These are phyloP conservation scores for Parazoanthus atlanticus DNA, from an alignment of 92 coral and sea anemone species.

Conservation along the genomic window DNA sequence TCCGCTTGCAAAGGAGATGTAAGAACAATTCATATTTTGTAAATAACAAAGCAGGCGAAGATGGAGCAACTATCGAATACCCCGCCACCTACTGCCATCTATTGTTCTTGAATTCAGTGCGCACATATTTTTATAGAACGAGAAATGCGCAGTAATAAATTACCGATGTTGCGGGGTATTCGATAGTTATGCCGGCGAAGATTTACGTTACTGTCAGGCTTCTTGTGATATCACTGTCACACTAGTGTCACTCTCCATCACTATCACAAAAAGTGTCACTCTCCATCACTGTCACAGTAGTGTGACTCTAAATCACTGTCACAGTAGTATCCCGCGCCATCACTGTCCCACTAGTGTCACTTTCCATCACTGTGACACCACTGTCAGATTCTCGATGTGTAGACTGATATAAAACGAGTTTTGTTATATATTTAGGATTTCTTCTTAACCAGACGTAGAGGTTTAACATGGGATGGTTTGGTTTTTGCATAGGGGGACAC, in stretches of 20 bases:
- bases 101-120: too few relatives aligned
- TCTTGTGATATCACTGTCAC: slow-evolving; percentile 54
- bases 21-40: slow-evolving; percentile 55
- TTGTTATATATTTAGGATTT: background rate
- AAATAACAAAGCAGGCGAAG: slow-evolving; percentile 65
- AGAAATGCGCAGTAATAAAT: too few relatives aligned
- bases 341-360: background rate
- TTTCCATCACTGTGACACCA: background rate
- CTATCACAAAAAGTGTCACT: too few relatives aligned
- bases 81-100: too few relatives aligned
- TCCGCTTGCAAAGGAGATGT: slow-evolving; percentile 85
- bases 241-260: too few relatives aligned
- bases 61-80: too few relatives aligned
- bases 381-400: background rate
- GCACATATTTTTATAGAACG: too few relatives aligned
- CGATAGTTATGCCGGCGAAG: too few relatives aligned
- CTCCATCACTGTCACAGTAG: background rate
- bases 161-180: too few relatives aligned
- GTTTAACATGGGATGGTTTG: slow-evolving; percentile 33
- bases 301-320: background rate
- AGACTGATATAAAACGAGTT: background rate
- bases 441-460: slow-evolving; percentile 6
- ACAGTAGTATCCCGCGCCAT: background rate
- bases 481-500: slow-evolving; percentile 13
- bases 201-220: slow-evolving; percentile 71